Evolutionary conservation across 2,113 vertebrate genomes (phyloP), one percentile per base, ranked within the genome.

Genomic region (Onychostruthus taczanowskii): DNA sequence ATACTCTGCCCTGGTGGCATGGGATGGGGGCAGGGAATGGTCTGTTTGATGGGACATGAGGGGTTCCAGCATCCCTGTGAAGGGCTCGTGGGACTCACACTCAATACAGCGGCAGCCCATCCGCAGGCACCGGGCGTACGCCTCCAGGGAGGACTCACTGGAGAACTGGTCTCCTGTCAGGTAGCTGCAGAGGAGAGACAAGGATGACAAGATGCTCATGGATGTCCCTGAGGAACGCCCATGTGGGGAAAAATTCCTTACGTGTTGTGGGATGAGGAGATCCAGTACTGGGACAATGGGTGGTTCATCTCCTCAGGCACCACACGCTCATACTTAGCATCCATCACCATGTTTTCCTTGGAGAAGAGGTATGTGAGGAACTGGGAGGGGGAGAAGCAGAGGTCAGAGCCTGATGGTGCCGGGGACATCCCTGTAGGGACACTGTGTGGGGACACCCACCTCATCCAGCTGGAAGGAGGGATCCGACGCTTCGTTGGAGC

Each of bases 191-290:
- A 37, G 31, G 44, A 87, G 16, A 44, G 2, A 70, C 13, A 50
- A 52, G 16, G 22, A 37, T 61, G 46, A 50, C 17, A 68, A 30
- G 49, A 49, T n/a, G 28, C 62, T 73, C 9, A 10, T 0, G 4
- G 11, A 12, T 24, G 18, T 53, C 46, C 33, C 35, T 0, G 0
- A 27, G 37, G 30, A 53, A 22, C 9, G 3, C 16, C 26, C 26
- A 22, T 2, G 15, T 0, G 4, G 19, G n/a, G 39, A 3, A 69
- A 53, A 62, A 78, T 26, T 37, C 62, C 97, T 97, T 98, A 99
- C 98, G 98, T 99, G 95, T 99, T 99, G 93, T 99, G 98, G 26
- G 98, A 99, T 9, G 98, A 99, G 19, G 98, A 99, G 93, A 99
- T 99, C 98, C 98, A 99, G 95, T 99, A 99, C 91, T 99, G 98